Conservation (phyloP, 2,113 vertebrate species). For the human region DNA sequence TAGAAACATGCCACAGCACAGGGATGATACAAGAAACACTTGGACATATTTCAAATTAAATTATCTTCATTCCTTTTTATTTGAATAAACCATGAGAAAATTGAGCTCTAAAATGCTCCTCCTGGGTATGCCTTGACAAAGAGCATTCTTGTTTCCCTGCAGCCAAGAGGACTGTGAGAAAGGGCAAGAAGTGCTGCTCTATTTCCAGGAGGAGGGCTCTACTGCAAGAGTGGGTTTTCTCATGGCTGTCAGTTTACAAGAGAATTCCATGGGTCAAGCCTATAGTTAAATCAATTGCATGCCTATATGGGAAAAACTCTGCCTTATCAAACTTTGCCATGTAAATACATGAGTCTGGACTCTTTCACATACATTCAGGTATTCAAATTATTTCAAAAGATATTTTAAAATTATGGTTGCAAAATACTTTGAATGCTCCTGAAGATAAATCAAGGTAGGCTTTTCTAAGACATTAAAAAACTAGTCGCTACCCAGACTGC, state of each 20-base stretch:
- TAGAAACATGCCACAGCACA: background rate
- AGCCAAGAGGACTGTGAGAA: conserved; percentile 75
- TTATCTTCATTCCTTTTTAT: conserved; percentile 75
- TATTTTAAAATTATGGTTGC: conserved; percentile 53
- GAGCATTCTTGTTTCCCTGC: conserved; percentile 73
- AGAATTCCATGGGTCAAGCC: conserved; percentile 73
- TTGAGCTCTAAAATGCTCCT: conserved; percentile 56
- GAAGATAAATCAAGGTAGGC: conserved; percentile 43
- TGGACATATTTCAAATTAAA: conserved; percentile 71
- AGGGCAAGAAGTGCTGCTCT: conserved; percentile 68
- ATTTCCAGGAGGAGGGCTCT: conserved; percentile 70
- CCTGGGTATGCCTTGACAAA: conserved; percentile 73
- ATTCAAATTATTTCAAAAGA: conserved; percentile 73
- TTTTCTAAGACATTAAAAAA: conserved; percentile 18
- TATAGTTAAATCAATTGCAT: conserved; percentile 70
- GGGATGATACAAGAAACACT: conserved; percentile 40
- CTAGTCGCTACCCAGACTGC: background rate
- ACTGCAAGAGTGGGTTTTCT: conserved; percentile 74
- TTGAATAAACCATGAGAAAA: conserved; percentile 76
- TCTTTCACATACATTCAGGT: conserved; percentile 72
- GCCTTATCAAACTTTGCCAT: conserved; percentile 63
- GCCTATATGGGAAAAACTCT: conserved; percentile 66
- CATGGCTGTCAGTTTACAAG: conserved; percentile 56
- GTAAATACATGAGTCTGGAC: conserved; percentile 70
- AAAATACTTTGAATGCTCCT: conserved; percentile 23